These are phyloP conservation scores for Caranx melampygus DNA, from an alignment of 2,113 vertebrate species.

Conservation along the genomic window DNA sequence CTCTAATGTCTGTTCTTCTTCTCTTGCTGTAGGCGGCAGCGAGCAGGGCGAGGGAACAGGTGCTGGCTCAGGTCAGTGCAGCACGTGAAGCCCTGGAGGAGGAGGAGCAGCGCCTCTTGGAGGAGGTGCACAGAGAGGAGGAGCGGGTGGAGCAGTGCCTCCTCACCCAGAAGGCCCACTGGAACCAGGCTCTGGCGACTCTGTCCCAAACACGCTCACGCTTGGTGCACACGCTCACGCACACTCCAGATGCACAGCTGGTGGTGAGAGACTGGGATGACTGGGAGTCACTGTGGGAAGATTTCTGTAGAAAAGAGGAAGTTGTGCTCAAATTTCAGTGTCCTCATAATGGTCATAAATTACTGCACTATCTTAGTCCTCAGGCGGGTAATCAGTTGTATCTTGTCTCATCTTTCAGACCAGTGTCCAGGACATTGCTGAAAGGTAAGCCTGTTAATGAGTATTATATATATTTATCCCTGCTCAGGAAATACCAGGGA, in stretches of 20 bases:
- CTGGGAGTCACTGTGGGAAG: background rate
- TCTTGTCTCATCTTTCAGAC: constrained; percentile 75
- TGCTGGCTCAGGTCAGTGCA: constrained; percentile 86
- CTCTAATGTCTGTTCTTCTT: too few species aligned
- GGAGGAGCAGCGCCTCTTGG: constrained; percentile 92
- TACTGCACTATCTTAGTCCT: background rate
- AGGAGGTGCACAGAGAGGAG: constrained; percentile 90
- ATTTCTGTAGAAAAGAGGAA: background rate
- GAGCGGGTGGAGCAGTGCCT: constrained; percentile 93
- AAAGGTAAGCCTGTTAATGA: constrained; percentile 74
- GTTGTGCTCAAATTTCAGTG: background rate
- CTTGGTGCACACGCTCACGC: constrained; percentile 91
- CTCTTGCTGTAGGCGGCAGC: constrained; percentile 80
- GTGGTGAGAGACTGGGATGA: constrained; percentile 83
- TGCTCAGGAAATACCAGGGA: background rate
- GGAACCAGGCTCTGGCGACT: constrained; percentile 86
- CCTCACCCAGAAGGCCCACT: constrained; percentile 92
- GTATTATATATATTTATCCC: background rate
- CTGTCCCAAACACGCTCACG: constrained; percentile 85
- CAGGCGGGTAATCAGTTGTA: constrained; percentile 16
- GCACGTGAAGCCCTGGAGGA: constrained; percentile 88
- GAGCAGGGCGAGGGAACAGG: constrained; percentile 83
- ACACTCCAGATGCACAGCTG: constrained; percentile 85
- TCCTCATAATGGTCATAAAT: constrained; percentile 22
- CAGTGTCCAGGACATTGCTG: constrained; percentile 75